These are phyloP conservation scores for Megaceryle torquata DNA, from an alignment of 2,113 vertebrate genomes.

Conservation along the genomic window DNA sequence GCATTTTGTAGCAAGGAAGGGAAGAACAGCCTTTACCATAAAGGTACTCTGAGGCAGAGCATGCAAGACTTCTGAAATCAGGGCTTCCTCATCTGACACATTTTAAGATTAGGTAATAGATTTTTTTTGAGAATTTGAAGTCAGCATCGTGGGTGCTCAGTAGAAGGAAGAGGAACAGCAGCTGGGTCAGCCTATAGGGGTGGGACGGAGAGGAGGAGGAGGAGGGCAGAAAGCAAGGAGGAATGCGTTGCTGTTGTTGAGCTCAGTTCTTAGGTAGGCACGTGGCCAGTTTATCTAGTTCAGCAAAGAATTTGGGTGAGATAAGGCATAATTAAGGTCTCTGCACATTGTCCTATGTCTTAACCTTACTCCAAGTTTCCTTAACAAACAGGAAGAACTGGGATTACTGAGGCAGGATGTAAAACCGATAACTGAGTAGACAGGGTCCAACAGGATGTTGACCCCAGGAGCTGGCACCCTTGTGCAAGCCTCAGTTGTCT, in stretches of 20 bases:
- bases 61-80: background rate
- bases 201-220: background rate
- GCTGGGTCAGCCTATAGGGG: background rate
- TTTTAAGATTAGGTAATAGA: background rate
- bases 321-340: constrained; percentile 26
- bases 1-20: background rate
- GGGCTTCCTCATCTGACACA: background rate
- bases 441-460: accelerated
- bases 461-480: background rate
- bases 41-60: background rate
- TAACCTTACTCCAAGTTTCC: background rate
- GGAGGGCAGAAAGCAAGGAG: background rate
- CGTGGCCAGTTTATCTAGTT: background rate
- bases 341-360: background rate
- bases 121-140: background rate
- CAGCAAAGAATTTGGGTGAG: constrained; percentile 26
- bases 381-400: background rate
- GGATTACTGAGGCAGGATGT: background rate
- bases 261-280: background rate
- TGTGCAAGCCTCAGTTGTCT: background rate
- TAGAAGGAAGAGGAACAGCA: background rate
- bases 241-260: background rate
- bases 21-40: background rate
- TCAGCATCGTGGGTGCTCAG: accelerated
- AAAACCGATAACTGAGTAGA: background rate